Percentiles rank a stretch among this genome's conserved stretches.
Evolutionary conservation across 2,113 vertebrate genomes (phyloP).

Genomic region (Oriolus oriolus): DNA sequence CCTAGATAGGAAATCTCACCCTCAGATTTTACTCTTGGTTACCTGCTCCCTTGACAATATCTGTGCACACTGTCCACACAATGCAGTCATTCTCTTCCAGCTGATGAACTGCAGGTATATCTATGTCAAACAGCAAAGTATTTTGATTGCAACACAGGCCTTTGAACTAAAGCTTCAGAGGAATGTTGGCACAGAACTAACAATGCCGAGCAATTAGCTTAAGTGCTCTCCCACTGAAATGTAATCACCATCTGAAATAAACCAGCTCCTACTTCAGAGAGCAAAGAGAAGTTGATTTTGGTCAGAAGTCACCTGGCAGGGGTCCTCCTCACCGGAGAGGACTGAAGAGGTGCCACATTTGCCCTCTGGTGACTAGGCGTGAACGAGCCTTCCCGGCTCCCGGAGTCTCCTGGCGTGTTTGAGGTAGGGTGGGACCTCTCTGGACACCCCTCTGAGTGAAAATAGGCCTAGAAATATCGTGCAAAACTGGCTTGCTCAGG

Average conservation of each 20-base stretch:
- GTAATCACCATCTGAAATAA: neutral
- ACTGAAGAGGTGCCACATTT: neutral
- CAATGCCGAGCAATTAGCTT: constrained; percentile 38
- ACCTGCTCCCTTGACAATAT: neutral
- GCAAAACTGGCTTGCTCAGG: neutral
- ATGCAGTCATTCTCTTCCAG: neutral
- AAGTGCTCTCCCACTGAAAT: constrained; percentile 45
- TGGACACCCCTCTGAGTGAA: neutral
- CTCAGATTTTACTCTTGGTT: neutral
- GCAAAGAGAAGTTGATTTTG: neutral
- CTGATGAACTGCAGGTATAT: neutral
- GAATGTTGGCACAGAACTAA: constrained; percentile 44
- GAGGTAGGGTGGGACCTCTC: neutral
- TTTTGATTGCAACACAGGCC: constrained; percentile 40
- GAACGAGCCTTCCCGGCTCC: neutral
- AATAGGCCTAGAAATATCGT: neutral
- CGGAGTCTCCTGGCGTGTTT: neutral
- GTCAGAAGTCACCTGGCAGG: neutral
- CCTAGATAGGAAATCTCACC: neutral
- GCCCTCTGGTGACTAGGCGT: neutral
- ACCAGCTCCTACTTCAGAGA: neutral
- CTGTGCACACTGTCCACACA: neutral
- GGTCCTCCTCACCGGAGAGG: neutral
- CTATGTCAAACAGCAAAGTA: constrained; percentile 23
- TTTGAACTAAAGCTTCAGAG: constrained; percentile 54